Base-by-base conservation (phyloP, 1,140 invertebrate species). In the Brachionus paranguensis region DNA sequence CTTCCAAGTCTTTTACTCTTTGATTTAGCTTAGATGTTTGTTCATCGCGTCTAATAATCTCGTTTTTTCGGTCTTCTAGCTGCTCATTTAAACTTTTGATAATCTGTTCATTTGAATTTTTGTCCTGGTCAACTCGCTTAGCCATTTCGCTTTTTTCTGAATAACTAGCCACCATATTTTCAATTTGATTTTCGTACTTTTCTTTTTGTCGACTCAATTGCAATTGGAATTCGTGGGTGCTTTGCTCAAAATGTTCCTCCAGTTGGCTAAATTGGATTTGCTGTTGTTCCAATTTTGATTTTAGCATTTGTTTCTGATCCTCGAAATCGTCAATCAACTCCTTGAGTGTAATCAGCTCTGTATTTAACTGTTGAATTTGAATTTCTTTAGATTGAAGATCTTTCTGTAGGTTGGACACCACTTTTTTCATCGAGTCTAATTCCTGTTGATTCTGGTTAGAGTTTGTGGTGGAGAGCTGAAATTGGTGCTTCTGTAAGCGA, bases 1-100 rank as follows among this genome's bases (percentile, higher is more conserved):
- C 92, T 88, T 95, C 94, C 64, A 96, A 88, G 89, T 95, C 93
- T 85, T 93, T 91, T 85, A 95, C 94, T 79, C 93, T 91, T 84
- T 33, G 47, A 53, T 84, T 55, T 3, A 43, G 24, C 14, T 45
- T 47, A 29, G 60, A n/a, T 47, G 72, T 84, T 64, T 90, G 91
- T 20, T 88, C 87, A 76, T 91, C 89, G 81, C 87, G 86, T 43
- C 89, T 87, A 85, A 91, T 88, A 68, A 91, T 90, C 85, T 90
- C 90, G 24, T 92, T 90, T 12, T 43, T 53, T 12, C 29, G 27
- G 3, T 17, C 14, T 12, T 83, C 79, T 24, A 81, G 60, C 20
- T 83, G 79, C 2, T 83, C 55, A 17, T 43, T 45, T 33, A 83
- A 37, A 8, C 17, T 45, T 45, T 43, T 8, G 43, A 72, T 72